Percentiles rank a stretch among this genome's conserved stretches.
phyloP scores from a whole-genome alignment of 2,797 vertebrate genomes.

The Tarsius wallacei region DNA sequence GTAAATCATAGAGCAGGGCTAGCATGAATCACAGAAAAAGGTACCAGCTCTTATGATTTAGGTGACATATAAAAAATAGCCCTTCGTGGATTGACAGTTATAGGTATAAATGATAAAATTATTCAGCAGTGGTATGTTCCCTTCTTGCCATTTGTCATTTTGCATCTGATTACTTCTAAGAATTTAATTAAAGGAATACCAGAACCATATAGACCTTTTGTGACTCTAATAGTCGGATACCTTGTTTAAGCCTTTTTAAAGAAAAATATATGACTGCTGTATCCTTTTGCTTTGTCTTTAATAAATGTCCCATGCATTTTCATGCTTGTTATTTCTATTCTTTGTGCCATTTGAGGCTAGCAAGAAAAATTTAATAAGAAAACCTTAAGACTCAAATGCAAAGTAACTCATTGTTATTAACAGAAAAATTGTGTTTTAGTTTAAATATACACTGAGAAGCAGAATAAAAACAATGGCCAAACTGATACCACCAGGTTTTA shows the following conservation, averaged over 20 bases:
- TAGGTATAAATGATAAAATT: constrained; percentile 90
- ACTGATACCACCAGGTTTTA: constrained; percentile 49
- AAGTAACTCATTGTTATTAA: constrained; percentile 43
- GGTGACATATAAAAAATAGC: constrained; percentile 86
- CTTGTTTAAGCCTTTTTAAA: constrained; percentile 82
- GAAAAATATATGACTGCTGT: constrained; percentile 60
- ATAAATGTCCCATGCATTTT: constrained; percentile 48
- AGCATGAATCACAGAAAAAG: constrained; percentile 88
- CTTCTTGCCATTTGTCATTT: constrained; percentile 87
- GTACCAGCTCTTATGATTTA: constrained; percentile 87
- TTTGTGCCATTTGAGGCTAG: constrained; percentile 11
- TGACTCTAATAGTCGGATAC: constrained; percentile 78
- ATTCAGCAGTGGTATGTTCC: constrained; percentile 83
- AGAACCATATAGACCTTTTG: constrained; percentile 84
- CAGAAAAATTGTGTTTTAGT: constrained; percentile 61
- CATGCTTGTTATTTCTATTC: neutral
- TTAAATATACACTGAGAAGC: constrained; percentile 67
- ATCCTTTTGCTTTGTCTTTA: constrained; percentile 70
- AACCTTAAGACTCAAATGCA: constrained; percentile 32
- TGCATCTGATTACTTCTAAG: constrained; percentile 89
- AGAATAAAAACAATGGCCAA: constrained; percentile 69
- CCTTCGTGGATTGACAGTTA: constrained; percentile 88
- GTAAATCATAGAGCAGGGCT: constrained; percentile 86
- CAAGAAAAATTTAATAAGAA: constrained; percentile 55
- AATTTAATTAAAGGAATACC: constrained; percentile 89